Conservation (phyloP, 2,113 vertebrate species). For the Notiomystis cincta region DNA sequence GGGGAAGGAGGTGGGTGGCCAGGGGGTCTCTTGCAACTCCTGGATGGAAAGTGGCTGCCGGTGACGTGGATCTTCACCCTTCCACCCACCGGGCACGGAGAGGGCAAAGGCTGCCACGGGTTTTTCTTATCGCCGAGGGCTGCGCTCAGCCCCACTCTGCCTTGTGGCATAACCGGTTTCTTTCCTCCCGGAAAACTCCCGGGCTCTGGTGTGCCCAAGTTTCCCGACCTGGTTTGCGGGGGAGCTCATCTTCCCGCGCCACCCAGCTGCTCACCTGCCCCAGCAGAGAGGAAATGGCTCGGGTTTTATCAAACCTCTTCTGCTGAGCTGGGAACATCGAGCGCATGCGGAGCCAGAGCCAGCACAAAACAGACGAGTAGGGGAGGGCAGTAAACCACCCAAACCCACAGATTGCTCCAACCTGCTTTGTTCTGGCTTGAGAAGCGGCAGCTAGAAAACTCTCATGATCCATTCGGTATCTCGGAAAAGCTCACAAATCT, state of each 20-base stretch:
- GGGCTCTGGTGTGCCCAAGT: fast-evolving
- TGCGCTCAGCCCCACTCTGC: background rate
- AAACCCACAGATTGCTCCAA: background rate
- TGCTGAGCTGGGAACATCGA: background rate
- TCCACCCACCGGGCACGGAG: fast-evolving
- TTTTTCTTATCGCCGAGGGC: background rate
- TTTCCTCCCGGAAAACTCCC: background rate
- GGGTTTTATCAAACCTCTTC: background rate
- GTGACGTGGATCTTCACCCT: background rate
- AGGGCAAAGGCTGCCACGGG: background rate
- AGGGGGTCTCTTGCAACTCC: fast-evolving
- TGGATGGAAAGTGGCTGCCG: fast-evolving
- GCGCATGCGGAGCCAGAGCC: background rate
- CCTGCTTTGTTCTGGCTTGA: background rate
- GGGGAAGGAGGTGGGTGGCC: fast-evolving
- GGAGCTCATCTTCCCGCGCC: background rate
- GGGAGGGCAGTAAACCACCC: background rate
- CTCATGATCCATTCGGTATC: fast-evolving
- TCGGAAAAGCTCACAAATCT: background rate
- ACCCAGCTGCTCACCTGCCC: background rate
- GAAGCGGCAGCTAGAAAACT: background rate
- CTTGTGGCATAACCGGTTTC: background rate
- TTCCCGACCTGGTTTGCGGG: fast-evolving
- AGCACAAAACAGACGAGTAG: background rate
- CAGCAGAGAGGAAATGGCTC: background rate